Conservation (phyloP, 2,888 invertebrate species). For the Hydrotaea diabolus region DNA sequence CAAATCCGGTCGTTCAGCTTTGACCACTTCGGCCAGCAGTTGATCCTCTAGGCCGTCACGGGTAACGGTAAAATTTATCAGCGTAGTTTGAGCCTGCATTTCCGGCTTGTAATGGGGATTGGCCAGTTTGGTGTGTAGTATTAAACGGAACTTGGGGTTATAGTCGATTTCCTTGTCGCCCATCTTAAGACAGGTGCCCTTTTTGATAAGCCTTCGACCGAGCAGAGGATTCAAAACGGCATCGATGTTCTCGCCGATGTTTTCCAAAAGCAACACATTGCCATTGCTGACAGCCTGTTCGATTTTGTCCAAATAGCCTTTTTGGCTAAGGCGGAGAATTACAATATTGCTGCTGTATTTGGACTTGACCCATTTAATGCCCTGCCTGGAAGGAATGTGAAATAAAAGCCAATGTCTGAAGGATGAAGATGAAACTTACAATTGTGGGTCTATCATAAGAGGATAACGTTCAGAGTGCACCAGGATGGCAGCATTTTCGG, state of each 20-base stretch:
- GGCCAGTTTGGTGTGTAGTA: slow-evolving; percentile 95
- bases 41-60: slow-evolving; percentile 96
- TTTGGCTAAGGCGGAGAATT: slow-evolving; percentile 89
- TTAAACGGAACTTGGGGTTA: slow-evolving; percentile 89
- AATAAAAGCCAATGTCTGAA: background rate
- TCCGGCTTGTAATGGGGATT: slow-evolving; percentile 98
- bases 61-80: slow-evolving; percentile 97
- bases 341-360: slow-evolving; percentile 88
- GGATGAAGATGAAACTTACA: slow-evolving; percentile 81
- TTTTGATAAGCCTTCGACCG: slow-evolving; percentile 93
- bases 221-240: slow-evolving; percentile 94
- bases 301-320: slow-evolving; percentile 91
- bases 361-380: slow-evolving; percentile 97
- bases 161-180: slow-evolving; percentile 97
- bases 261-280: slow-evolving; percentile 90
- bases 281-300: slow-evolving; percentile 89
- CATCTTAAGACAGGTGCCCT: slow-evolving; percentile 90
- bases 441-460: slow-evolving; percentile 96
- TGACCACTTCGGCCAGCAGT: slow-evolving; percentile 94
- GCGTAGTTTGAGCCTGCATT: slow-evolving; percentile 97
- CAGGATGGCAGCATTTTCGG: slow-evolving; percentile 96
- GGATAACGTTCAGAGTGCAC: slow-evolving; percentile 96
- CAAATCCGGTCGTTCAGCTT: slow-evolving; percentile 94
- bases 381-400: slow-evolving; percentile 83
- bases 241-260: slow-evolving; percentile 93